These are phyloP conservation scores for Hyperoplus lanceolatus DNA, from an alignment of 2,797 vertebrate species.

Conservation along the genomic window DNA sequence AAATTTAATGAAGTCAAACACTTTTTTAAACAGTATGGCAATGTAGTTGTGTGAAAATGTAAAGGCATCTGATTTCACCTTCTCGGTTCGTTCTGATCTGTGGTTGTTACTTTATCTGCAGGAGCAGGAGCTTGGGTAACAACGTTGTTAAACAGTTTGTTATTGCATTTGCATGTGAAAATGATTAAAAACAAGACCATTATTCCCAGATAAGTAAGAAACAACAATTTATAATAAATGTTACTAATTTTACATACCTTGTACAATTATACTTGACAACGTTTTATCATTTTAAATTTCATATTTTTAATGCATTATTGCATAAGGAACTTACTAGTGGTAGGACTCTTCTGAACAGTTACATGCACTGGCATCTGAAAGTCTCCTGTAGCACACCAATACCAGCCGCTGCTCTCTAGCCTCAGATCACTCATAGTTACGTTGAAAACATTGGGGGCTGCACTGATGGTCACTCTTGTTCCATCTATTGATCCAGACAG, in stretches of 20 bases:
- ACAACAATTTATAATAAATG: neutral
- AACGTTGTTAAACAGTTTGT: neutral
- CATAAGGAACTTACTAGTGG: slow-evolving; percentile 24
- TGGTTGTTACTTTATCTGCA: neutral
- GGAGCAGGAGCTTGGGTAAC: neutral
- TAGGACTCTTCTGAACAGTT: neutral
- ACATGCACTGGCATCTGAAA: slow-evolving; percentile 66
- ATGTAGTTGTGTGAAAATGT: neutral
- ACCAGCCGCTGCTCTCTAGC: slow-evolving; percentile 56
- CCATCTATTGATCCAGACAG: neutral
- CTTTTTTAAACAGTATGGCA: neutral
- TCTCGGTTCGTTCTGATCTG: fast-evolving
- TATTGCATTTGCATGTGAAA: neutral
- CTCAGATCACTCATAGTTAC: slow-evolving; percentile 51
- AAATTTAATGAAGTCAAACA: neutral
- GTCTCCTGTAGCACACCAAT: slow-evolving; percentile 36
- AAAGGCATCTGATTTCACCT: slow-evolving; percentile 40
- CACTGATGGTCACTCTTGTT: neutral
- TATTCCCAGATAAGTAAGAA: neutral
- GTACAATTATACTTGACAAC: neutral
- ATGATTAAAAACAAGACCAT: neutral
- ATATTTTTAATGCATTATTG: neutral
- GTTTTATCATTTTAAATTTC: neutral
- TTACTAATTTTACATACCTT: no score
- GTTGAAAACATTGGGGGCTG: fast-evolving